These are phyloP conservation scores for Mastigias papua DNA, from an alignment of 30 jellyfish, hydroid and myxozoan genomes.

Conservation along the genomic window DNA sequence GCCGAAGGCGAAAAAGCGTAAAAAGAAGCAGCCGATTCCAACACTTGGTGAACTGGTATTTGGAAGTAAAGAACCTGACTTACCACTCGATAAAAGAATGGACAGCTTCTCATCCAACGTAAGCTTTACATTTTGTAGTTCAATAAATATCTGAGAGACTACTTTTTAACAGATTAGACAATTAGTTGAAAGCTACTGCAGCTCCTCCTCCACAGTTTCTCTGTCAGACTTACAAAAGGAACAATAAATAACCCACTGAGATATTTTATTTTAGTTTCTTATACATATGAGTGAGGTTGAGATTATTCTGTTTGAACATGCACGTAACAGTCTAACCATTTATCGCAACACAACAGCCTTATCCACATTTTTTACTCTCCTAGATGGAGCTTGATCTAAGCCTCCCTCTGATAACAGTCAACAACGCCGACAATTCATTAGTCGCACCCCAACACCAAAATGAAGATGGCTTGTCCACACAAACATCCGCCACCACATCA, in stretches of 20 bases:
- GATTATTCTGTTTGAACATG: too few relatives aligned
- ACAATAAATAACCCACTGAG: too few relatives aligned
- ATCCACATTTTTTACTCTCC: neutral
- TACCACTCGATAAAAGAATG: neutral
- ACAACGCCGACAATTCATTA: neutral
- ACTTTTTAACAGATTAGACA: too few relatives aligned
- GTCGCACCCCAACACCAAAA: neutral
- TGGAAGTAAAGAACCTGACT: constrained; percentile 46
- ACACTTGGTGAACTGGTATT: constrained; percentile 57
- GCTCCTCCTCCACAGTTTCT: too few relatives aligned
- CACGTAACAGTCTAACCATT: too few relatives aligned
- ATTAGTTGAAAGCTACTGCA: too few relatives aligned
- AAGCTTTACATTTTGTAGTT: neutral
- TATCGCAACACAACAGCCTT: too few relatives aligned
- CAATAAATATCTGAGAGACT: neutral
- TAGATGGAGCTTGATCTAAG: constrained; percentile 19
- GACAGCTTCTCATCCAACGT: neutral
- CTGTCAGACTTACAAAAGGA: too few relatives aligned
- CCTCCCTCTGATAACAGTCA: constrained; percentile 60
- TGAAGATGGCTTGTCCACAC: neutral
- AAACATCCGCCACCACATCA: neutral
- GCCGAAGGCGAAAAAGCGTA: constrained; percentile 18
- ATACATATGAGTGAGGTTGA: too few relatives aligned
- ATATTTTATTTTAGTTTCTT: too few relatives aligned
- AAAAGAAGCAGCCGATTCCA: constrained; percentile 36